Evolutionary conservation across 2,888 invertebrate genomes (phyloP), one percentile per base, ranked within the genome.

Genomic region (Hanleya hanleyi): DNA sequence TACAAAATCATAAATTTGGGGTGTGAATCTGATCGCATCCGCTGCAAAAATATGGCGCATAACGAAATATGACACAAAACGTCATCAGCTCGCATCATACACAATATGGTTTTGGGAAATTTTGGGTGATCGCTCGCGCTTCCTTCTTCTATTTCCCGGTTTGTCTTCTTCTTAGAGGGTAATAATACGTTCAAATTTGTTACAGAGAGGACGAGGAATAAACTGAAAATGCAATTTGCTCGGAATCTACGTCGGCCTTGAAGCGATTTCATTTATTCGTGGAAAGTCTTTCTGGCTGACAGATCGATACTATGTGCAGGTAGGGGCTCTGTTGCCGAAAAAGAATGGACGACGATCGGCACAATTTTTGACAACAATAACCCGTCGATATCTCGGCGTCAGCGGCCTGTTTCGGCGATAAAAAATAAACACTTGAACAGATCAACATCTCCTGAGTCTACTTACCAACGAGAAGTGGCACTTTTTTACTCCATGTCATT

Each of bases 401-500:
- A 41, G 50, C 38, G 41, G 26, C 51, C 61, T 50, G 29, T 29
- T 71, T 51, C 36, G 38, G 38, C 51, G 38, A 41, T 72, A 72
- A 73, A 71, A 73, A 50, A 41, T 26, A n/a, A 37, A 32, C 62
- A 71, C 50, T 35, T 75, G 67, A 51, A 61, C 57, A 41, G 18
- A 22, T 50, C 32, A 18, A 47, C 22, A 18, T 32, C 15, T 50
- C 3, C 26, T n/a, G 7, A 2, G 69, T 65, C 51, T 71, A 87
- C 88, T 82, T 82, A 89, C 89, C 89, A 38, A 88, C 80, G 41
- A 85, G 77, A 49, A 88, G 80, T 72, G 88, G 90, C 57, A 91
- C 82, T 83, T 90, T 91, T 77, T 90, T 90, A 81, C 88, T 86
- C 90, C 90, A 90, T 79, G 89, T 87, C 71, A 89, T 82, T 73